phyloP scores from a whole-genome alignment of 1,140 invertebrate genomes.

The Drosophila burlai region DNA sequence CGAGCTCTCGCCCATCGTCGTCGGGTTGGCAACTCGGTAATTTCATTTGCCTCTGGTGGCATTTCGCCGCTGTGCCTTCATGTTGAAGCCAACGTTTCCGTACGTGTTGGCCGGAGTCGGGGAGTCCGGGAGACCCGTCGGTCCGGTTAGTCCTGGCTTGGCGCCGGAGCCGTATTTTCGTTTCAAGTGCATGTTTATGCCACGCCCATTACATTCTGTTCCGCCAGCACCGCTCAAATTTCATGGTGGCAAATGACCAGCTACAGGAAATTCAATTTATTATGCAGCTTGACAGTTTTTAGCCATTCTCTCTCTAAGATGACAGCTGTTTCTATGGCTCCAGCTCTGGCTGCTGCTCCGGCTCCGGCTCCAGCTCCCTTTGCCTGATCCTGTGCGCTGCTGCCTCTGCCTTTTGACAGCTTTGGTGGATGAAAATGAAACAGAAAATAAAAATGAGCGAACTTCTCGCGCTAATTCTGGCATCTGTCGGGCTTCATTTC shows the following conservation, averaged over 20 bases:
- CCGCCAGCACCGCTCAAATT: constrained; percentile 36
- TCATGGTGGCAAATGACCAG: constrained; percentile 76
- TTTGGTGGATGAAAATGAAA: constrained; percentile 38
- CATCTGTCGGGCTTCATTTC: constrained; percentile 66
- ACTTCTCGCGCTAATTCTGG: constrained; percentile 71
- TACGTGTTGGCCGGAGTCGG: constrained; percentile 59
- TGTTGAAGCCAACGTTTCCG: constrained; percentile 35
- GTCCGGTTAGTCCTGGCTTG: constrained; percentile 12
- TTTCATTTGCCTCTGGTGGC: constrained; percentile 77
- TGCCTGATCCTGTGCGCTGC: constrained; percentile 24
- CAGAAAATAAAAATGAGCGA: constrained; percentile 54
- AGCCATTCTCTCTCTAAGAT: constrained; percentile 63
- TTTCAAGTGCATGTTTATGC: constrained; percentile 66
- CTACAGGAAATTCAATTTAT: constrained; percentile 81
- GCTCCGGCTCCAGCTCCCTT: background rate
- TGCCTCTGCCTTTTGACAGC: constrained; percentile 35
- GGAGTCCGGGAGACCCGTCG: constrained; percentile 12
- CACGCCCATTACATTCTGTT: constrained; percentile 37
- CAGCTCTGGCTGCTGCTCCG: constrained; percentile 1
- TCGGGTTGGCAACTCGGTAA: constrained; percentile 56
- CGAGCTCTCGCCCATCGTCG: constrained; percentile 51
- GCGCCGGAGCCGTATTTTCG: constrained; percentile 32
- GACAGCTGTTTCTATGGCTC: constrained; percentile 58
- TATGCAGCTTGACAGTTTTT: constrained; percentile 79
- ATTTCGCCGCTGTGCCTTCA: constrained; percentile 56